phyloP scores from a whole-genome alignment of 1,140 invertebrate species.

The Temnothorax curvispinosus region DNA sequence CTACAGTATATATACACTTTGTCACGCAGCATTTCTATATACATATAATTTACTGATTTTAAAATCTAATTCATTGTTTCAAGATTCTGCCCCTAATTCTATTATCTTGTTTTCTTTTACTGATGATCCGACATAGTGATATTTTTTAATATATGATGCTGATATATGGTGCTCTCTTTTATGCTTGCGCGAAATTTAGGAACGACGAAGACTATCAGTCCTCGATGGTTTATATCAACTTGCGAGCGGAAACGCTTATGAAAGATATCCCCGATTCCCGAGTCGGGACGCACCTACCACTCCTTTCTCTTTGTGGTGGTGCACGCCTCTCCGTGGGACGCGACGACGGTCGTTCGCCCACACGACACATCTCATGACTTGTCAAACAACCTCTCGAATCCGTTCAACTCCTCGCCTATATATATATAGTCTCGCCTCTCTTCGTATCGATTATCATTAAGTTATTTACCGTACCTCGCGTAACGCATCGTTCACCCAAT shows the following conservation, averaged over 20 bases:
- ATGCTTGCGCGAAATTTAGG: slow-evolving; percentile 1
- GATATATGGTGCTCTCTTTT: not conserved
- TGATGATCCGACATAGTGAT: not conserved
- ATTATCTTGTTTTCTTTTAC: not conserved
- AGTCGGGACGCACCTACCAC: slow-evolving; percentile 58
- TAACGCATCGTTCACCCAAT: slow-evolving; percentile 25
- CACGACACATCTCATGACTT: slow-evolving; percentile 71
- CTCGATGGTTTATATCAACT: not conserved
- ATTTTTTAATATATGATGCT: not conserved
- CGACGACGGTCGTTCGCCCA: slow-evolving; percentile 76
- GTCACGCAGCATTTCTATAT: not conserved
- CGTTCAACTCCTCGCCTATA: slow-evolving; percentile 11
- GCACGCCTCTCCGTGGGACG: slow-evolving; percentile 63
- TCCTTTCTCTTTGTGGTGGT: slow-evolving; percentile 32
- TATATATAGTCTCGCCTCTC: slow-evolving; percentile 17
- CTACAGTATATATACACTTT: not conserved
- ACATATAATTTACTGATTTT: not conserved
- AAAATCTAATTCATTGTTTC: not conserved
- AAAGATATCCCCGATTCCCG: slow-evolving; percentile 37
- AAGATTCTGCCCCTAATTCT: not conserved
- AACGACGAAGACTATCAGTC: not conserved
- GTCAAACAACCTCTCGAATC: slow-evolving; percentile 68
- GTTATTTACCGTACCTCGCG: slow-evolving; percentile 68
- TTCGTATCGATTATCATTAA: slow-evolving; percentile 68
- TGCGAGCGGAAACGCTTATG: not conserved